These are phyloP conservation scores for Lepus townsendii DNA, from an alignment of 2,797 vertebrate species.

Conservation along the genomic window DNA sequence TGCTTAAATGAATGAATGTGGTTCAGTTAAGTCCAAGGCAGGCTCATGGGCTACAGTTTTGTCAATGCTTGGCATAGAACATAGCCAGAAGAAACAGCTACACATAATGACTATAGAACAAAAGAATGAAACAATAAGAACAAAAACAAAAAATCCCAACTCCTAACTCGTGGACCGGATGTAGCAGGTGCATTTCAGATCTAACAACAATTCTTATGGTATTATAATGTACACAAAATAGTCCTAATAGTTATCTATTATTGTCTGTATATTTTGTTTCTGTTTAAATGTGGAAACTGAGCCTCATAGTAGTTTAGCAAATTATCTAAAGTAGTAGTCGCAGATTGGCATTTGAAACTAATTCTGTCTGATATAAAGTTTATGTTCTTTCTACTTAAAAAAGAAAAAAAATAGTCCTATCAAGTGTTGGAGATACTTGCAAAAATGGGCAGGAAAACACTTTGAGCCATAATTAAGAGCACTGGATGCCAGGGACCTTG, in stretches of 20 bases:
- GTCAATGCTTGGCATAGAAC: not conserved
- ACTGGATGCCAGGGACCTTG: not conserved
- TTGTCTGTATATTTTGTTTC: not conserved
- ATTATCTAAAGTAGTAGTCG: not conserved
- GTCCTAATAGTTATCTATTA: not conserved
- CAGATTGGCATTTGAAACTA: conserved; percentile 44
- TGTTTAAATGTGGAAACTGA: conserved; percentile 40
- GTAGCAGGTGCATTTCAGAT: not conserved
- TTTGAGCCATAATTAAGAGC: not conserved
- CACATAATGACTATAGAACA: not conserved
- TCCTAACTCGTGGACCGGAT: not conserved
- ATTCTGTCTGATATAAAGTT: conserved; percentile 30
- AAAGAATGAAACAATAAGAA: not conserved
- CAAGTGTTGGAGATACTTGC: not conserved
- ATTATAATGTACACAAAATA: not conserved
- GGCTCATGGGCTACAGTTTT: not conserved
- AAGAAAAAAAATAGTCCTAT: not conserved
- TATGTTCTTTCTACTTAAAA: conserved; percentile 38
- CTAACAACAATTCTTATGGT: not conserved
- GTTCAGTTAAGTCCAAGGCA: not conserved
- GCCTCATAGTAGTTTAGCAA: conserved; percentile 10
- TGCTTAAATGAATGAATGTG: not conserved
- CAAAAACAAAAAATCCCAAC: not conserved
- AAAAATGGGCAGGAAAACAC: not conserved
- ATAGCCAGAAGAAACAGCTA: conserved; percentile 2